Conservation (phyloP, 2,888 invertebrate genomes). For the Polyommatus iphigenia region DNA sequence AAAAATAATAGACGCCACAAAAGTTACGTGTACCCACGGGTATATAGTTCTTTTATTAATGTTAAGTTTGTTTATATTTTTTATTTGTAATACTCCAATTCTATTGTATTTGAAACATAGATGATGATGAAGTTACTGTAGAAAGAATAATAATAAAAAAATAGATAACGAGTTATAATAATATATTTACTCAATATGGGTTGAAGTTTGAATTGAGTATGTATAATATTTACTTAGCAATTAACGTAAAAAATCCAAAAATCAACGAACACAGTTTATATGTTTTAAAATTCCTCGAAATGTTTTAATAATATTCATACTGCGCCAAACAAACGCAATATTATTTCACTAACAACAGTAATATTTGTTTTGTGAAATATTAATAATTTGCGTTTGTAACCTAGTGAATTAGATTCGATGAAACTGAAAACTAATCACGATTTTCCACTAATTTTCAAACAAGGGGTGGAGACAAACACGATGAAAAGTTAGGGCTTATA, state of each 20-base stretch:
- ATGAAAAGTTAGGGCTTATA: background rate
- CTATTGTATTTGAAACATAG: too few relatives aligned
- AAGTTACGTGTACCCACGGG: background rate
- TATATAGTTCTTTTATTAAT: background rate
- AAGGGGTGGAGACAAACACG: background rate
- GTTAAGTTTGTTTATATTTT: background rate
- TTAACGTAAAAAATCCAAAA: background rate
- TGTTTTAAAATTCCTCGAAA: background rate
- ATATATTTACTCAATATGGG: too few relatives aligned
- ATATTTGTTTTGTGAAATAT: slow-evolving; percentile 16
- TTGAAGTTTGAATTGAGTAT: too few relatives aligned
- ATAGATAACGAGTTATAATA: too few relatives aligned
- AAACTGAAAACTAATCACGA: slow-evolving; percentile 17
- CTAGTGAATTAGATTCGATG: background rate
- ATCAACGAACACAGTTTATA: background rate
- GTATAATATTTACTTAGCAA: too few relatives aligned
- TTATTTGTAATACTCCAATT: background rate
- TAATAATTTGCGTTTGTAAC: slow-evolving; percentile 18
- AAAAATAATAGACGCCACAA: background rate
- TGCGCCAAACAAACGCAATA: slow-evolving; percentile 6
- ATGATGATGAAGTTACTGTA: too few relatives aligned
- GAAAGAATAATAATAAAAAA: too few relatives aligned
- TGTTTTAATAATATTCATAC: background rate
- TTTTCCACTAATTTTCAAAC: slow-evolving; percentile 2
- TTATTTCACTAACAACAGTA: slow-evolving; percentile 5